These are phyloP conservation scores for Perizoma flavofasciatum DNA, from an alignment of 2,888 invertebrate genomes.

Conservation along the genomic window DNA sequence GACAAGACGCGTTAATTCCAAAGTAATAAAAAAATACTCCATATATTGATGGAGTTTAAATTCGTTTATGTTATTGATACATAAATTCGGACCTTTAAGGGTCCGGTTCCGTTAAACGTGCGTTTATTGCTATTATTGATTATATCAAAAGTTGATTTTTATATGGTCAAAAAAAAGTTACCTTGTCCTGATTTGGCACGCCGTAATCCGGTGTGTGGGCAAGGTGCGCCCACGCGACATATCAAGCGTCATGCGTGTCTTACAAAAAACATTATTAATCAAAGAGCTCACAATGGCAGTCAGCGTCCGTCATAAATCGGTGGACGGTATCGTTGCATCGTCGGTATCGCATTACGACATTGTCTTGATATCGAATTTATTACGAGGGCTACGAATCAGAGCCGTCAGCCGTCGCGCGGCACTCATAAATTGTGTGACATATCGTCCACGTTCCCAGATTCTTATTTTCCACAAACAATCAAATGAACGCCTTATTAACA, in stretches of 20 bases:
- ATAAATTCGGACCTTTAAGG: constrained; percentile 27
- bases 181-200: constrained; percentile 32
- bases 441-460: constrained; percentile 71
- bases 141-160: constrained; percentile 23
- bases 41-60: constrained; percentile 56
- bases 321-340: constrained; percentile 64
- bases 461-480: constrained; percentile 50
- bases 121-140: constrained; percentile 26
- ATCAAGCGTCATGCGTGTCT: constrained; percentile 25
- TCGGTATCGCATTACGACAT: constrained; percentile 76
- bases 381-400: constrained; percentile 50
- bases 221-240: constrained; percentile 24
- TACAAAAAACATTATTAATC: constrained; percentile 54
- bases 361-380: constrained; percentile 78
- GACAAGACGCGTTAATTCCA: constrained; percentile 69
- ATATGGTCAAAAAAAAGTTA: constrained; percentile 23
- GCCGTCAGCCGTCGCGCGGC: constrained; percentile 66
- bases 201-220: constrained; percentile 30
- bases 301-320: constrained; percentile 69
- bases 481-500: constrained; percentile 45
- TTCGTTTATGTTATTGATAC: constrained; percentile 50
- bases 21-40: constrained; percentile 49
- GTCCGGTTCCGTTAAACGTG: constrained; percentile 22
- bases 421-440: constrained; percentile 79
- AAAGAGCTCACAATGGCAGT: constrained; percentile 53